Evolutionary conservation across 2,888 invertebrate genomes (phyloP), one percentile per base, ranked within the genome.

Genomic region (Antheraea assamensis): DNA sequence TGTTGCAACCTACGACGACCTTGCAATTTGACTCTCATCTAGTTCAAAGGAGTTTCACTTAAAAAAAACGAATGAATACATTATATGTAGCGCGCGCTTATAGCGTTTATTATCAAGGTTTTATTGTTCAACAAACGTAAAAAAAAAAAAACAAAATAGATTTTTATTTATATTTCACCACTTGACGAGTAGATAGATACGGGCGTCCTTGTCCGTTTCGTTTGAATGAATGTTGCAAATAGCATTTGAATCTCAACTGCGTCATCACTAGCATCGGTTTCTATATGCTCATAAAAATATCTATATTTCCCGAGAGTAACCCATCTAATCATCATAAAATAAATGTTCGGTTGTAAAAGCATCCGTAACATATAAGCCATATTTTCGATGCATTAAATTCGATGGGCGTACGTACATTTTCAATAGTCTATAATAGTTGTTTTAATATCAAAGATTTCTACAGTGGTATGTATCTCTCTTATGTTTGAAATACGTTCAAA

Each of bases 271-370:
- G 84, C 82, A 86, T 83, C 80, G 5, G 30, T 19, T 27, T 85
- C 81, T 83, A 80, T 80, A 77, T 79, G 83, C 85, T 82, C 88
- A 88, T 92, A 91, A 92, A 91, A 91, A 88, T 87, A 85, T 86
- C 86, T 87, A 88, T 90, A 91, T 88, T 84, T 87, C 87, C 87
- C 85, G 82, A 87, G 83, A 86, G 88, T 84, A 85, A 87, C 88
- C 86, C 82, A 87, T 87, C 80, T 90, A 87, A 92, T 90, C 87
- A 92, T 90, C 92, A 84, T 92, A 92, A 92, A 92, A 88, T 85
- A 80, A 83, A 83, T 79, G 84, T 75, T 77, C 81, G 86, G 87
- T 78, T 85, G 84, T 92, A 91, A 92, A 92, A 90, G 78, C 83
- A 84, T 80, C 81, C 81, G 78, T 81, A 78, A 82, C 84, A 79